These are phyloP conservation scores for Erynnis tages DNA, from an alignment of 2,888 invertebrate species.

Conservation along the genomic window DNA sequence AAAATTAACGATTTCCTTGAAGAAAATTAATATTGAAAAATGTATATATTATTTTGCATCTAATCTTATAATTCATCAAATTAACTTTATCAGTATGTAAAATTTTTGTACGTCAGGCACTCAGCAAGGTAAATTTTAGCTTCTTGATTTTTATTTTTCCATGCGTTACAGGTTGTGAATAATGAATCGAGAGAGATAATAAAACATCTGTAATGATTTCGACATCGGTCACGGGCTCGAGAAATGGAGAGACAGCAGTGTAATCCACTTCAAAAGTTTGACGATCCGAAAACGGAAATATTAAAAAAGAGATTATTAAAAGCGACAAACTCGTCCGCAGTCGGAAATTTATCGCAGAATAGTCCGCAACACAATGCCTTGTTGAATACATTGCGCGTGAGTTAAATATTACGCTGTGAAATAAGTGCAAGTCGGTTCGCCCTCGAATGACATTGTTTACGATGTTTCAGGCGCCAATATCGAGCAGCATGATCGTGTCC, in stretches of 20 bases:
- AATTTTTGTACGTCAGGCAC: conserved; percentile 40
- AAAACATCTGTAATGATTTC: conserved; percentile 66
- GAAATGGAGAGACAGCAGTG: conserved; percentile 77
- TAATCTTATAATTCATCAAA: conserved; percentile 16
- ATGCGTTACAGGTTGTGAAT: conserved; percentile 68
- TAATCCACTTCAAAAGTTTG: conserved; percentile 80
- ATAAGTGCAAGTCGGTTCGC: conserved; percentile 41
- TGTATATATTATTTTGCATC: conserved; percentile 15
- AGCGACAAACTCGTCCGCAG: conserved; percentile 56
- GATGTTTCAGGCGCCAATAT: conserved; percentile 71
- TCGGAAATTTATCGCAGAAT: conserved; percentile 56
- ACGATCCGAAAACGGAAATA: conserved; percentile 74
- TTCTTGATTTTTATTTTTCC: conserved; percentile 70
- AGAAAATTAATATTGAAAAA: conserved; percentile 23
- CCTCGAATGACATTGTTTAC: conserved; percentile 53
- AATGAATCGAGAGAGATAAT: conserved; percentile 66
- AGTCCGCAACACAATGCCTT: conserved; percentile 70
- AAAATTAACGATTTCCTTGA: conserved; percentile 50
- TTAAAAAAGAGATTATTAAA: conserved; percentile 78
- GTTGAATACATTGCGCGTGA: conserved; percentile 73
- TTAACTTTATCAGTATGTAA: conserved; percentile 40
- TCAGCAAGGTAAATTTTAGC: conserved; percentile 46
- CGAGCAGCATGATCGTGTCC: conserved; percentile 77
- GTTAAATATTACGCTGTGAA: conserved; percentile 44
- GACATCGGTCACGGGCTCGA: conserved; percentile 54